Base-by-base conservation (phyloP, 2,888 invertebrate genomes). In the Gisinianus flammeolus region DNA sequence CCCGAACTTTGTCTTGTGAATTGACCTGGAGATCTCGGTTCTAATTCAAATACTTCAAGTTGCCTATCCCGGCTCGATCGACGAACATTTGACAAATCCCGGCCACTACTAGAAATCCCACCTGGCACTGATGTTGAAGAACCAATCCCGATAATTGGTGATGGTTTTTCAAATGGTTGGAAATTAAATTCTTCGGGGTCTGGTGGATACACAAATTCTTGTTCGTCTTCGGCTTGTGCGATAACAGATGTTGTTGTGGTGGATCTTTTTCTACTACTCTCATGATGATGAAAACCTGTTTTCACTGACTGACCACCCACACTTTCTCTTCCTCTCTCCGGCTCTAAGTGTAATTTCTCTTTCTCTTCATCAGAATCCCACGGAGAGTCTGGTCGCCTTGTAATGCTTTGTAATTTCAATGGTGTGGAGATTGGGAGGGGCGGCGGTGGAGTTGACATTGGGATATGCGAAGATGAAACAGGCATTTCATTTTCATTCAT, bases 1-100 rank as follows among this genome's bases (percentile, higher is more conserved):
- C 84, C 83, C n/a, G 83, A 83, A 70, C 83, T 83, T 77, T 84
- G 84, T 30, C 84, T 72, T 28, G 79, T 80, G 70, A 83, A 83
- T n/a, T 79, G 80, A 28, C 77, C 35, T 4, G 35, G 28, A 12
- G 19, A 8, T 6, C 58, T 19, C 12, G 58, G 33, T 22, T 58
- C 72, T 3, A 72, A 33, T 58, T 72, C 72, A 58, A 71, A 71
- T 8, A 31, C 19, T 30, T 71, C 71, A 10, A 26, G 26, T 62
- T 24, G 62, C 6, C 62, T 24, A 28, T 62, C 62, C 24, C 56
- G 12, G n/a, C 22, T 54, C 54, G 28, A 56, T 56, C 22, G 8
- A 35, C 64, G 69, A 58, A 52, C 68, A 12, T 22, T 35, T 28
- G 54, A 54, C 33, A 31, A 24, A 24, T 75, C 44, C 5, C 68